A percentile compares a stretch with the other conserved stretches of the same genome.
phyloP scores from a whole-genome alignment of 2,113 vertebrate species.

The Empidonax alnorum region DNA sequence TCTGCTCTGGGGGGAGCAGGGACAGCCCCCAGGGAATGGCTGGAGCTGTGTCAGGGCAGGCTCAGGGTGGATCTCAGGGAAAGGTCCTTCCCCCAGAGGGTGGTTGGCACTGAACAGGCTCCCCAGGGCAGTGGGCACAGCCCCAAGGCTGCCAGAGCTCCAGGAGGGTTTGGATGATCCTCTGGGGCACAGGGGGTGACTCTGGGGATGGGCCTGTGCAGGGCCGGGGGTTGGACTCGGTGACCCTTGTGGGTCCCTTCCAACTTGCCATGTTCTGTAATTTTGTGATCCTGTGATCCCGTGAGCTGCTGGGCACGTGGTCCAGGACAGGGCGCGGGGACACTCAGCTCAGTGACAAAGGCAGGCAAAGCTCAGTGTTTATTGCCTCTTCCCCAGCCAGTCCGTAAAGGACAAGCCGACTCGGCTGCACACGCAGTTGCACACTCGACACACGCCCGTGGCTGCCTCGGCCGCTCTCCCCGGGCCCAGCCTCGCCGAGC shows the following conservation, averaged over 20 bases:
- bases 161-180: not conserved
- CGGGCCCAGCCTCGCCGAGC: not conserved
- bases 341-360: not conserved
- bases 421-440: not conserved
- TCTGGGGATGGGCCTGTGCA: not conserved
- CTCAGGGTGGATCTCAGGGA: not conserved
- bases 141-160: not conserved
- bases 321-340: accelerated
- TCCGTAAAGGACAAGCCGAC: not conserved
- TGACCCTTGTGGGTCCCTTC: not conserved
- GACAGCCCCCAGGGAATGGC: not conserved
- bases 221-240: not conserved
- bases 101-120: not conserved
- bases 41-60: not conserved
- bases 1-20: not conserved
- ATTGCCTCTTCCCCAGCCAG: not conserved
- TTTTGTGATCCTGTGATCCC: not conserved
- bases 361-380: not conserved
- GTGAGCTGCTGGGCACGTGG: accelerated
- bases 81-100: not conserved
- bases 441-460: not conserved
- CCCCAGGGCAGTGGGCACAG: not conserved
- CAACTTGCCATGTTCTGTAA: not conserved
- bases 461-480: not conserved
- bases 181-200: not conserved